Evolutionary conservation across 2,113 vertebrate species (phyloP), one percentile per base, ranked within the genome.

Genomic region (Anguilla rostrata): DNA sequence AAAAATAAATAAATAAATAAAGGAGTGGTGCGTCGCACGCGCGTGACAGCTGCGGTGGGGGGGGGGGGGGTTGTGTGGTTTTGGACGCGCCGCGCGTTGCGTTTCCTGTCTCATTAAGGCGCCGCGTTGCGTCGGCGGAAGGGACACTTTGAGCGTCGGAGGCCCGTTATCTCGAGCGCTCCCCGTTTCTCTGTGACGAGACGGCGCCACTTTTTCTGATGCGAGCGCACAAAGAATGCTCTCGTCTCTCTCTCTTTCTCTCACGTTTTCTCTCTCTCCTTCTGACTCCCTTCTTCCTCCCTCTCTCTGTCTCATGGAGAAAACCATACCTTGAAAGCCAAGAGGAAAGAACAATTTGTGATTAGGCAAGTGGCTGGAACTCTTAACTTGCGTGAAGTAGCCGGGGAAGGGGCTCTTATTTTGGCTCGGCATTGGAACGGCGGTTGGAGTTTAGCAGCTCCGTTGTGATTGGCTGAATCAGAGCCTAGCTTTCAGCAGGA

Each of bases 61-160:
- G 83, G 94, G 94, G 93, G 89, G 93, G 90, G 91, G 89, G 86
- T 15, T 93, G 91, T 88, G 39, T 86, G 93, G 94, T 92, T 93
- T 40, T 41, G 43, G 81, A 91, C 92, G 91, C 91, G 88, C 87
- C 87, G 29, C 83, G 87, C 78, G 90, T 87, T 92, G 90, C 92
- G 92, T 91, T 91, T 92, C 91, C 92, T 91, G 92, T 92, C 95
- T 96, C 95, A 95, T 96, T 95, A 96, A 93, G 93, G 94, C 94
- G 91, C 91, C 91, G 90, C 90, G 92, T 93, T 90, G 92, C 89
- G 93, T 92, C 87, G 89, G 92, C 90, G 84, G 86, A 53, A 66
- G 60, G 60, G 60, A 66, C 22, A 66, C 80, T 94, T 94, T 94
- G 94, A 95, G 94, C 91, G 92, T 88, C 90, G 81, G 90, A 91